Evolutionary conservation across 2,113 vertebrate species (phyloP), one percentile per base, ranked within the genome.

Genomic region (Zingel zingel): DNA sequence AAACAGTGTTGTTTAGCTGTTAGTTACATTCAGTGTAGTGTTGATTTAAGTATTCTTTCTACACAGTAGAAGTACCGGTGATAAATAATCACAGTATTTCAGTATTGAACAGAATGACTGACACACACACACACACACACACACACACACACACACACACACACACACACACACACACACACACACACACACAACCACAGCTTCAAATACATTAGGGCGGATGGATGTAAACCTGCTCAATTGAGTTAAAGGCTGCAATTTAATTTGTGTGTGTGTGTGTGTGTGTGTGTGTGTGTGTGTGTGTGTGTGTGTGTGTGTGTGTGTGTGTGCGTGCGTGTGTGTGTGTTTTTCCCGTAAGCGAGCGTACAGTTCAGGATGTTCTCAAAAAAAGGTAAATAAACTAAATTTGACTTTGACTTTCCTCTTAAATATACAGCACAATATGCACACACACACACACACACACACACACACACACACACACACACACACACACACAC

Each of bases 241-340:
- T 86, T 87, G 71, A 90, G 88, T 91, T 93, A 90, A 86, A 87
- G 12, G 27, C 66, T 84, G 23, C 83, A 91, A 91, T 92, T 91
- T 66, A 74, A 93, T 94, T 92, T 83, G 19, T 33, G 3, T 59
- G 0, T 75, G 53, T 76, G 71, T 78, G 62, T 86, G 14, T 59
- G 45, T 77, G 65, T 74, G 57, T 43, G 1, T 82, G 62, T 77
- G 61, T 69, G 72, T 83, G 14, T 39, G 43, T 77, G 76, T 69
- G 59, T 62, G 19, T 43, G 63, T 68, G 62, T 61, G 14, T 72
- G 33, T 67, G 72, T 56, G 53, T 85, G 27, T 62, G 27, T 76
- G 63, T 43, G 65, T 70, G 43, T 77, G 69, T 58, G 2, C 23
- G 13, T 68, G 69, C 19, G 65, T 57, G 27, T 59, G 53, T 69